Conservation (phyloP, 2,888 invertebrate genomes). For the Brachypalpus laphriformis region DNA sequence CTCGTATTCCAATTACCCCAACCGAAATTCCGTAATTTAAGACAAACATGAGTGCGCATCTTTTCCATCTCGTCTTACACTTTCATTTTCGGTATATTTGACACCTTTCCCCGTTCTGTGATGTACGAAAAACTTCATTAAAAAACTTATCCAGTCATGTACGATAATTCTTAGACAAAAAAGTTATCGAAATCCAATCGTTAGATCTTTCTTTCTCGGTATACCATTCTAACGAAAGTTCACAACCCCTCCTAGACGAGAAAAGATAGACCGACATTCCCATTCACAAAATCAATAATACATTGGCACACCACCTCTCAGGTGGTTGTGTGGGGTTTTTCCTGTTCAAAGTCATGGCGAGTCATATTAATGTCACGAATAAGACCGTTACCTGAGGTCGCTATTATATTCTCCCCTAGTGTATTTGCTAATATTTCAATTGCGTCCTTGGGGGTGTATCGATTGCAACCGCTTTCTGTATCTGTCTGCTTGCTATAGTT, state of each 20-base stretch:
- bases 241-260: neutral
- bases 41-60: too few relatives aligned
- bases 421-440: slow-evolving; percentile 12
- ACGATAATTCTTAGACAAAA: too few relatives aligned
- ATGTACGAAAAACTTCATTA: too few relatives aligned
- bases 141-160: too few relatives aligned
- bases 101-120: too few relatives aligned
- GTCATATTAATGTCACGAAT: slow-evolving; percentile 1
- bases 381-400: slow-evolving; percentile 16
- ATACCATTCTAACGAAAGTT: neutral
- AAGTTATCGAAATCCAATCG: too few relatives aligned
- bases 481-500: neutral
- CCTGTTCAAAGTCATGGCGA: slow-evolving; percentile 15
- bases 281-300: too few relatives aligned
- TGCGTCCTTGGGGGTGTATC: slow-evolving; percentile 28
- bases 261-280: neutral
- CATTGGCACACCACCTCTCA: neutral
- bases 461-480: neutral
- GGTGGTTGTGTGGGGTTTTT: slow-evolving; percentile 1
- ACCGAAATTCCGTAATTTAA: too few relatives aligned
- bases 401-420: neutral
- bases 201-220: too few relatives aligned
- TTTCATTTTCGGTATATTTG: too few relatives aligned
- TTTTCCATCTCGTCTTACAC: too few relatives aligned
- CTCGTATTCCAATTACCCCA: too few relatives aligned